A percentile compares a stretch with the other conserved stretches of the same genome.
Conservation (phyloP, 2,888 invertebrate species). For the Lordiphosa andalusiaca region DNA sequence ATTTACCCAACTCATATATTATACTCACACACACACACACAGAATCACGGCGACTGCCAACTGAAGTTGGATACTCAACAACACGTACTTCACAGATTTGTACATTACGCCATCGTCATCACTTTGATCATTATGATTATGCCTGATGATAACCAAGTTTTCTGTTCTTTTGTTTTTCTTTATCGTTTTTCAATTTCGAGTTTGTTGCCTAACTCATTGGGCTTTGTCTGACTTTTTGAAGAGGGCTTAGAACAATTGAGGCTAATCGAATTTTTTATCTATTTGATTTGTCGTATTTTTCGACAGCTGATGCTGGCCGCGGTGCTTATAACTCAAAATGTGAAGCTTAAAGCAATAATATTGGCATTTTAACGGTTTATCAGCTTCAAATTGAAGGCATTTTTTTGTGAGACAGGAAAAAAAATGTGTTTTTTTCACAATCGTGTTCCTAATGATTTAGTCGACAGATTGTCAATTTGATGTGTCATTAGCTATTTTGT, state of each 20-base stretch:
- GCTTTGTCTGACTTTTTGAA: slow-evolving; percentile 36
- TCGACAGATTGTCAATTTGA: too few relatives aligned
- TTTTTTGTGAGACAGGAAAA: too few relatives aligned
- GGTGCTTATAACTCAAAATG: slow-evolving; percentile 33
- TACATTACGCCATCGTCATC: slow-evolving; percentile 64
- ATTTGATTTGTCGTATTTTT: slow-evolving; percentile 39
- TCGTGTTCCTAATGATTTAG: too few relatives aligned
- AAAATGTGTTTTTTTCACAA: too few relatives aligned
- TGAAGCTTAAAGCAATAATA: slow-evolving; percentile 19
- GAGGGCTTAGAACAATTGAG: slow-evolving; percentile 65
- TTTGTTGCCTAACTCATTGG: slow-evolving; percentile 66
- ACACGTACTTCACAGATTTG: slow-evolving; percentile 71
- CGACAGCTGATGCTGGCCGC: slow-evolving; percentile 63
- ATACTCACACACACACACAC: slow-evolving; percentile 44
- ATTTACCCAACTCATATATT: slow-evolving; percentile 67
- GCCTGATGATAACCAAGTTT: slow-evolving; percentile 40
- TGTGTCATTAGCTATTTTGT: too few relatives aligned
- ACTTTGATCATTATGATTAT: slow-evolving; percentile 30
- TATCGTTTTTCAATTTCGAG: slow-evolving; percentile 61
- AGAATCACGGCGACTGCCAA: slow-evolving; percentile 20
- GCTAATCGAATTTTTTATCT: slow-evolving; percentile 62
- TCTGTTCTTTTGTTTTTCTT: slow-evolving; percentile 31
- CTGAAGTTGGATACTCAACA: slow-evolving; percentile 50
- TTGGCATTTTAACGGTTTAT: too few relatives aligned
- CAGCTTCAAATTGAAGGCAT: slow-evolving; percentile 16